phyloP scores from a whole-genome alignment of 2,797 vertebrate genomes.

The Holocentrus rufus region DNA sequence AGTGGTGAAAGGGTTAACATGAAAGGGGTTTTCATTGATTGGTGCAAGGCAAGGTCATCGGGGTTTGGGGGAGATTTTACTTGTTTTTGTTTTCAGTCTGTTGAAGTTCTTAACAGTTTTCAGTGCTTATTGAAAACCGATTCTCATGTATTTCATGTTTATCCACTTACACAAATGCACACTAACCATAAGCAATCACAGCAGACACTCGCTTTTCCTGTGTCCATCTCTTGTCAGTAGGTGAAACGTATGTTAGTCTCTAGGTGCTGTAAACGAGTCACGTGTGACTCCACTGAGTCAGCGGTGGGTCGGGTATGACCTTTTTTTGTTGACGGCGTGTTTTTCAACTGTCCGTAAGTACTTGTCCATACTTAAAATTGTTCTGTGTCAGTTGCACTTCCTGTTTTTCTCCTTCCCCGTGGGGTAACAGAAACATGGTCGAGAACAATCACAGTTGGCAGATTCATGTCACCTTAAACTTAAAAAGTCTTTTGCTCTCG shows the following conservation, averaged over 20 bases:
- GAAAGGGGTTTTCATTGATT: conserved; percentile 52
- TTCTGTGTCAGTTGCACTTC: conserved; percentile 40
- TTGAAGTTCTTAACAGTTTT: conserved; percentile 64
- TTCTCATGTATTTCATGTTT: conserved; percentile 41
- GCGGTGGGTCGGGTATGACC: conserved; percentile 21
- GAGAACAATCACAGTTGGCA: conserved; percentile 49
- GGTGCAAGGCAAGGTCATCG: conserved; percentile 46
- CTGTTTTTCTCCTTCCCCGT: conserved; percentile 31
- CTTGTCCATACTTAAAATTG: conserved; percentile 27
- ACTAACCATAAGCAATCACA: conserved; percentile 58
- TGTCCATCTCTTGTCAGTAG: conserved; percentile 64
- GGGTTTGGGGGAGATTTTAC: conserved; percentile 38
- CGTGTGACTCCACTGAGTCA: conserved; percentile 48
- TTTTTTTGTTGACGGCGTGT: conserved; percentile 39
- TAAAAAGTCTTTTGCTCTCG: not conserved
- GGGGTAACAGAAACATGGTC: conserved; percentile 49
- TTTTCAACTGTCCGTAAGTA: conserved; percentile 29
- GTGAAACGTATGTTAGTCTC: conserved; percentile 62
- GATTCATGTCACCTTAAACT: conserved; percentile 31
- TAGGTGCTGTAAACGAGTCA: conserved; percentile 61
- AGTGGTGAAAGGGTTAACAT: conserved; percentile 11
- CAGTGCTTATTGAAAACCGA: conserved; percentile 66
- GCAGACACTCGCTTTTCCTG: conserved; percentile 58
- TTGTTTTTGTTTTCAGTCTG: conserved; percentile 60
- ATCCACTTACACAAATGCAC: conserved; percentile 43